These are phyloP conservation scores for Reticulitermes lucifugus DNA, from an alignment of 2,888 invertebrate genomes.

Conservation along the genomic window DNA sequence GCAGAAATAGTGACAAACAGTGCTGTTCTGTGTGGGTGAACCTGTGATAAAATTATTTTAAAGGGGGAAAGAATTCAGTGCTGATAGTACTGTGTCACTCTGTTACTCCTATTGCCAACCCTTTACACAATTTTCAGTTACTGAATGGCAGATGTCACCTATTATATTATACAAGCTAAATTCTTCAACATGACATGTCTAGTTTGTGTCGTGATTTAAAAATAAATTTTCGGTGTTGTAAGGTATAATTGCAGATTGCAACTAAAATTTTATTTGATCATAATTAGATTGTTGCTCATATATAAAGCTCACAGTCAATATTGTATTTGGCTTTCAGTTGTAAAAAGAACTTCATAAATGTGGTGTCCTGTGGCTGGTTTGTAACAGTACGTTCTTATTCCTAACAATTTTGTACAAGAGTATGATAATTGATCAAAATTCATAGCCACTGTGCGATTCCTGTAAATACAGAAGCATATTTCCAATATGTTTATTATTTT, in stretches of 20 bases:
- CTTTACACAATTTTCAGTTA: background rate
- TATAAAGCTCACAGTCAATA: background rate
- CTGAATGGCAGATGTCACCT: background rate
- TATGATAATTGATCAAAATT: background rate
- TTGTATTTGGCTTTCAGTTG: background rate
- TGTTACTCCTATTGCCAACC: background rate
- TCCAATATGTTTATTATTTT: background rate
- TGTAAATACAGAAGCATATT: background rate
- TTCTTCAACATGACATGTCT: background rate
- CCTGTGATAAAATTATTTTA: background rate
- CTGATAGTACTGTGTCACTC: background rate
- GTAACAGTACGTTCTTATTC: background rate
- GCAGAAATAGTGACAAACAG: background rate
- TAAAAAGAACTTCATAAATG: background rate
- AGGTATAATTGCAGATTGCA: background rate
- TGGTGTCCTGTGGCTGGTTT: slow-evolving; percentile 7
- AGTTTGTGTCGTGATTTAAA: too few relatives aligned
- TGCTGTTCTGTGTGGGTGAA: background rate
- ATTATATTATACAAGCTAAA: background rate
- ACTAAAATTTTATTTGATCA: background rate
- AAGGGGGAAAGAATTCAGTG: background rate
- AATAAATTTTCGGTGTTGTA: too few relatives aligned
- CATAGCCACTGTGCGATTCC: background rate
- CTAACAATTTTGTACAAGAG: slow-evolving; percentile 2
- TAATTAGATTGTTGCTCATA: background rate